Evolutionary conservation across 2,888 invertebrate species (phyloP).

Genomic region (Anthrax anthrax): DNA sequence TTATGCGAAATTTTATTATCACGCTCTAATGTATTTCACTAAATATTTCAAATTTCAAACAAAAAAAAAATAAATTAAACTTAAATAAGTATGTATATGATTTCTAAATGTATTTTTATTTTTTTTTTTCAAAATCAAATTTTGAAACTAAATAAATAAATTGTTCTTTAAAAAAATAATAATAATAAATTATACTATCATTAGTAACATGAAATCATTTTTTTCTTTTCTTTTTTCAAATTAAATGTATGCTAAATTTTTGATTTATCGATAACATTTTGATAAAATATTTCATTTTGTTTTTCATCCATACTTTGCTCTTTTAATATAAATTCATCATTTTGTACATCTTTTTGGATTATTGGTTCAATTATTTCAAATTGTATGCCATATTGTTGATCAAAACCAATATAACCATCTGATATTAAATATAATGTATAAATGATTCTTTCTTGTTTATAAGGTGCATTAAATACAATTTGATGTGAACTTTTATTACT

Average conservation of each 20-base stretch:
- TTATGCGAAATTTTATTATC: no score
- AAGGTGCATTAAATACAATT: slow-evolving; percentile 48
- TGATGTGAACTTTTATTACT: slow-evolving; percentile 37
- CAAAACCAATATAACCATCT: slow-evolving; percentile 84
- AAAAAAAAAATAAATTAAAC: no score
- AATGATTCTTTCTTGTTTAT: slow-evolving; percentile 52
- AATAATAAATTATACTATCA: no score
- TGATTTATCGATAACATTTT: neutral
- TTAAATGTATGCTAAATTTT: neutral
- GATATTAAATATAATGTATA: slow-evolving; percentile 77
- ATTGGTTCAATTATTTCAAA: slow-evolving; percentile 33
- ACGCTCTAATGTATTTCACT: no score
- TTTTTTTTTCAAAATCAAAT: no score
- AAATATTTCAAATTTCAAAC: no score
- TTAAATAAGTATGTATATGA: no score
- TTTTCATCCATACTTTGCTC: neutral
- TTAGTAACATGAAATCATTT: no score
- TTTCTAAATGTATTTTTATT: no score
- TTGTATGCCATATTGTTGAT: slow-evolving; percentile 66
- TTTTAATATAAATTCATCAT: neutral
- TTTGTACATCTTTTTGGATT: neutral
- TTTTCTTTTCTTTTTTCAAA: neutral
- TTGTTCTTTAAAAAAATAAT: no score
- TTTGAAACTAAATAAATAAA: no score
- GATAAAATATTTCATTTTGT: neutral